Evolutionary conservation across 1,140 invertebrate species (phyloP), one percentile per base, ranked within the genome.

Genomic region (Camponotus vicinus): DNA sequence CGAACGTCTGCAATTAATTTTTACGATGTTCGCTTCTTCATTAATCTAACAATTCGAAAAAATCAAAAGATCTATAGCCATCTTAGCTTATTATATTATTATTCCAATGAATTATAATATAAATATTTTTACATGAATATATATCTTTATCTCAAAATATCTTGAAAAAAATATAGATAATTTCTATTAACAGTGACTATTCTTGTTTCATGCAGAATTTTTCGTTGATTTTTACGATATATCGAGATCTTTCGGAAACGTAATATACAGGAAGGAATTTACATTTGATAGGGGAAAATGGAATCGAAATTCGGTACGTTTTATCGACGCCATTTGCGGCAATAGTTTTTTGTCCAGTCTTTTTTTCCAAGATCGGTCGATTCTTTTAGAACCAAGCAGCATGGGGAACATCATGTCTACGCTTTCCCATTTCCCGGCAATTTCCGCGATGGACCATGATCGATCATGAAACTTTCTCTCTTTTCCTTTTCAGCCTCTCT

Each of bases 341-440:
- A 37, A 45, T 73, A 45, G 37, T 67, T 73, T 83, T 52, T 83
- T 83, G 79, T 83, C 69, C 79, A 45, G 45, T 8, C 57, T 75
- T 34, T 49, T 73, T 59, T 73, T 7, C 55, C 32, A 40, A 45
- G 40, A 83, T 83, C 40, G 63, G 67, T 85, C 75, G 77, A 80
- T 4, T 52, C 49, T 52, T 52, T 52, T 85, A 52, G 83, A 69
- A 66, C 42, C 18, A 15, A 71, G 18, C 18, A 55, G 67, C 18
- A 73, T 45, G 80, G 52, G 45, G 69, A 70, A 90, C 52, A 32
- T 83, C 69, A 67, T 79, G 59, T 42, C 83, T 67, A 69, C 67
- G 85, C 73, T 89, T 90, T 89, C 91, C 80, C 80, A 92, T 93
- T 93, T 93, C 90, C 92, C 57, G 85, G 70, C 86, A 92, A 93